These are phyloP conservation scores for Ammospiza maritima DNA, from an alignment of 2,797 vertebrate genomes.

Conservation along the genomic window DNA sequence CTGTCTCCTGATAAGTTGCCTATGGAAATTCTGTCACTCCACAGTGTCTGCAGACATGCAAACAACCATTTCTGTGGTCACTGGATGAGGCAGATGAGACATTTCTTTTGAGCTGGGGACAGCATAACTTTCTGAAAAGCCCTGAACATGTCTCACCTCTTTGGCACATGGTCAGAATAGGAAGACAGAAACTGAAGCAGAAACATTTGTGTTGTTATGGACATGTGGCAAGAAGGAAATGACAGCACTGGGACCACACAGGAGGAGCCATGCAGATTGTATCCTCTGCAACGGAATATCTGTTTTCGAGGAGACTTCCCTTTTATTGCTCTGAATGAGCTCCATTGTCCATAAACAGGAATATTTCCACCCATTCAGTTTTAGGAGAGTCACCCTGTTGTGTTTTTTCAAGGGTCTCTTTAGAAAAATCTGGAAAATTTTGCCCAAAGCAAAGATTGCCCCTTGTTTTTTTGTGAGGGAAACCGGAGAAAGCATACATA, in stretches of 20 bases:
- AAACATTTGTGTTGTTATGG: background rate
- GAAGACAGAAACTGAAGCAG: background rate
- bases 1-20: background rate
- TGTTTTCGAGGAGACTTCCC: background rate
- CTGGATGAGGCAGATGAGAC: background rate
- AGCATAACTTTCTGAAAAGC: background rate
- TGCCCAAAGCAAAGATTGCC: background rate
- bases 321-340: background rate
- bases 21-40: background rate
- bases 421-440: background rate
- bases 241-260: background rate
- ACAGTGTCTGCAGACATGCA: background rate
- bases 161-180: background rate
- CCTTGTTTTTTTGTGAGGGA: accelerated
- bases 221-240: background rate
- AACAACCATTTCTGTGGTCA: background rate
- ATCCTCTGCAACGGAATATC: background rate
- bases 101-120: background rate
- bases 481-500: accelerated
- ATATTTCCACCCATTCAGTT: background rate
- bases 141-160: background rate
- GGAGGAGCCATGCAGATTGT: background rate
- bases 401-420: background rate
- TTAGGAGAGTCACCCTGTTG: background rate
- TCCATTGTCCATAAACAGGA: background rate